Evolutionary conservation across 1,140 invertebrate genomes (phyloP).

Genomic region (Phymastichus coffea): DNA sequence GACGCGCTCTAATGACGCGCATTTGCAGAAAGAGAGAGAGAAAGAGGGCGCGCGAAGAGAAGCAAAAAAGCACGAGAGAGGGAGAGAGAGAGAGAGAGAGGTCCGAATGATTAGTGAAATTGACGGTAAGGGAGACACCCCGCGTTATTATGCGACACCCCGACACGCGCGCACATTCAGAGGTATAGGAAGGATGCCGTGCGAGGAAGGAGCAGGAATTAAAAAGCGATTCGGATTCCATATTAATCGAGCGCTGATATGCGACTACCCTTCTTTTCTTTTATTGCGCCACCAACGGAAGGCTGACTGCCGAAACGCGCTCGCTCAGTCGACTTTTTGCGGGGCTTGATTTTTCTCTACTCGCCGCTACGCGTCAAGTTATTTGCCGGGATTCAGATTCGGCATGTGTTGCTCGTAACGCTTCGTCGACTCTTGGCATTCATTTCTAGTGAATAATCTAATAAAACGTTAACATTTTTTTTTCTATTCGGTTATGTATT

Average conservation of each 20-base stretch:
- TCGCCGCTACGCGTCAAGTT: background rate
- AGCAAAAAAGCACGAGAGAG: background rate
- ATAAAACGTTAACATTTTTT: too few species aligned
- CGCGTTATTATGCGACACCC: conserved; percentile 25
- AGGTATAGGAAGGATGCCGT: background rate
- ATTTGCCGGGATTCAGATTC: background rate
- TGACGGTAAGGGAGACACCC: conserved; percentile 22
- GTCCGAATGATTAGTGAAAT: conserved; percentile 29
- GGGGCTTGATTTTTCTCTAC: background rate
- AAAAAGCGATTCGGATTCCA: conserved; percentile 29
- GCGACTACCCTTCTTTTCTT: too few species aligned
- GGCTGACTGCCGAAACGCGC: too few species aligned
- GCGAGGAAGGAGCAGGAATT: conserved; percentile 14
- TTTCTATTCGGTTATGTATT: too few species aligned
- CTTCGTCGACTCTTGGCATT: background rate
- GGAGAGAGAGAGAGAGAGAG: background rate
- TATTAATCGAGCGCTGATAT: conserved; percentile 27
- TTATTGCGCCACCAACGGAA: too few species aligned
- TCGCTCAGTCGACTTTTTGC: background rate
- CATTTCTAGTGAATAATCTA: too few species aligned
- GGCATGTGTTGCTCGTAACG: background rate
- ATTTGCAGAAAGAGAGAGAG: background rate
- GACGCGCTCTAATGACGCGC: conserved; percentile 14
- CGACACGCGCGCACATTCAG: too few species aligned
- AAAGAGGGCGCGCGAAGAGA: background rate